phyloP scores from a whole-genome alignment of 2,113 vertebrate genomes.

The Terrapene triunguis region DNA sequence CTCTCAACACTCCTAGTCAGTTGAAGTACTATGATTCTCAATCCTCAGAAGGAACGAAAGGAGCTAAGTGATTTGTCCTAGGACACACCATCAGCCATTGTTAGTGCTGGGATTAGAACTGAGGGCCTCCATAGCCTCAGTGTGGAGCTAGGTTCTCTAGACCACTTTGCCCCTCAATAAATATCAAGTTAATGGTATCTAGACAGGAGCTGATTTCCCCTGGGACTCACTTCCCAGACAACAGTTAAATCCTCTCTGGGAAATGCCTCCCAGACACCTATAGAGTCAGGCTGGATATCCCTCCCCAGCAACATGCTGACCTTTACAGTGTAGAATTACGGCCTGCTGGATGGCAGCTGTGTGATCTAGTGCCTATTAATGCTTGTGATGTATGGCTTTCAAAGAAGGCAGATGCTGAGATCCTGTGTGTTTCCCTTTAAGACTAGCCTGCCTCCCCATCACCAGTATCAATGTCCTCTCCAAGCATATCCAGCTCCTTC shows the following conservation, averaged over 20 bases:
- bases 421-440: background rate
- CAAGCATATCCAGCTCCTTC: background rate
- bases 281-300: background rate
- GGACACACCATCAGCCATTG: background rate
- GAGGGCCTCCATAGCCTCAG: background rate
- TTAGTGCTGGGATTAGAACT: background rate
- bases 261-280: background rate
- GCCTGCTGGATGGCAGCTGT: background rate
- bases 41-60: background rate
- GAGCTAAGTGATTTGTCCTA: background rate
- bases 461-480: background rate
- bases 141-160: background rate
- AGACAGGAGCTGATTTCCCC: background rate
- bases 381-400: background rate
- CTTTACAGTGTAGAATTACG: background rate
- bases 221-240: background rate
- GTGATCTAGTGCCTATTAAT: background rate
- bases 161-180: background rate
- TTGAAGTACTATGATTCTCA: background rate
- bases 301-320: background rate
- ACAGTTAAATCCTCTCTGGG: background rate
- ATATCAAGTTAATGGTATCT: background rate
- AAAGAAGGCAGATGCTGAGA: background rate
- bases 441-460: background rate
- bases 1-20: background rate